Percentiles rank a stretch among this genome's conserved stretches.
Conservation (phyloP, 53 echinoderm and acorn worm genomes). For the Astropecten irregularis region DNA sequence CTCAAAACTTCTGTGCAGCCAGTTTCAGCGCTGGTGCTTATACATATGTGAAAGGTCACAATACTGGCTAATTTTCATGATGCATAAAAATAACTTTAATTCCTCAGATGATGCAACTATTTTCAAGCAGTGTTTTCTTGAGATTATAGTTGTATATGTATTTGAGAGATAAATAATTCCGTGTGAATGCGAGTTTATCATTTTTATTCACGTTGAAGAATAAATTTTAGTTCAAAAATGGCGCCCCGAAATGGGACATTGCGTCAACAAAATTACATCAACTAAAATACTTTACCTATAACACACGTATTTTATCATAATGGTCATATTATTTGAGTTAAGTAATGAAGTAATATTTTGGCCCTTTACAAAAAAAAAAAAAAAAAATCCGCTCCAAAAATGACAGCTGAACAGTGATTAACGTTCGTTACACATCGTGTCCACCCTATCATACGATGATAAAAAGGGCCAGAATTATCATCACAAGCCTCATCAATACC, state of each 20-base stretch:
- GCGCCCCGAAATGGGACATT: conserved; percentile 9
- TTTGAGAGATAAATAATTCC: not conserved
- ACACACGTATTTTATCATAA: not conserved
- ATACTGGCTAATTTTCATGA: conserved; percentile 5
- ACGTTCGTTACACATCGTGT: conserved; percentile 14
- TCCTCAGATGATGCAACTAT: not conserved
- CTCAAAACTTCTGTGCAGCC: too few relatives aligned
- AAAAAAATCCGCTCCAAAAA: not conserved
- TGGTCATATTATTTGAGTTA: not conserved
- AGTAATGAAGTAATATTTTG: not conserved
- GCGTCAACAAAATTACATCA: conserved; percentile 19
- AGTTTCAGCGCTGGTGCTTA: too few relatives aligned
- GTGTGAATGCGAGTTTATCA: not conserved
- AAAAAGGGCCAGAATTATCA: not conserved
- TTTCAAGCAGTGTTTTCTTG: not conserved
- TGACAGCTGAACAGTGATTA: not conserved
- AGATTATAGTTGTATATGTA: conserved; percentile 8
- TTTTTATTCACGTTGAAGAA: not conserved
- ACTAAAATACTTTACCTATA: conserved; percentile 1
- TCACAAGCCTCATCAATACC: conserved; percentile 7
- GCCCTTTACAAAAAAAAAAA: not conserved
- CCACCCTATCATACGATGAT: conserved; percentile 20
- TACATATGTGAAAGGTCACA: conserved; percentile 1
- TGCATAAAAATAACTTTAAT: not conserved
- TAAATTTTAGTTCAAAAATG: conserved; percentile 2